phyloP scores from a whole-genome alignment of 2,888 invertebrate genomes.

The Marasmarcha lunaedactyla region DNA sequence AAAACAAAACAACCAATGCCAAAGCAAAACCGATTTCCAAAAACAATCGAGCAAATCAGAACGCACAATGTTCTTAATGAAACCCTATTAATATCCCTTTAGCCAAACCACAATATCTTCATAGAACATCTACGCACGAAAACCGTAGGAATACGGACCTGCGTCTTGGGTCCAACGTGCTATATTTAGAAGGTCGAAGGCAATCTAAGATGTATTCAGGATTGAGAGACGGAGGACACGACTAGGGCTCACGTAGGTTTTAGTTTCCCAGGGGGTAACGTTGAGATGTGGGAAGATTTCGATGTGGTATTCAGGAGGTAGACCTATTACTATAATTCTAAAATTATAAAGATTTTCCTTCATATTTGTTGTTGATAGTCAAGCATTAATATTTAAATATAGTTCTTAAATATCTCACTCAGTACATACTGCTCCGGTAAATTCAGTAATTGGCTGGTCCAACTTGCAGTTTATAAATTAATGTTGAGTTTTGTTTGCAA shows the following conservation, averaged over 20 bases:
- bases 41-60: slow-evolving; percentile 21
- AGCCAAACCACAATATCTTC: slow-evolving; percentile 6
- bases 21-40: background rate
- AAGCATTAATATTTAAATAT: no score
- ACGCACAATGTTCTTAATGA: slow-evolving; percentile 29
- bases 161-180: slow-evolving; percentile 44
- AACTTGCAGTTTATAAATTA: no score
- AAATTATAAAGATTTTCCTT: no score
- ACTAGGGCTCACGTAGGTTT: slow-evolving; percentile 45
- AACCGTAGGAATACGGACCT: slow-evolving; percentile 36
- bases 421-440: no score
- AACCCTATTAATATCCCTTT: slow-evolving; percentile 31
- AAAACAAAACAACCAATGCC: background rate
- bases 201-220: slow-evolving; percentile 65
- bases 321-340: slow-evolving; percentile 1
- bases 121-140: slow-evolving; percentile 3
- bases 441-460: no score
- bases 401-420: no score
- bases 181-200: slow-evolving; percentile 55
- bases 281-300: slow-evolving; percentile 11
- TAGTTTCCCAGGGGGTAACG: slow-evolving; percentile 43
- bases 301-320: slow-evolving; percentile 22
- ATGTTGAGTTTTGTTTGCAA: no score
- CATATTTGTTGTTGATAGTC: no score
- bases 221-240: slow-evolving; percentile 40